Conservation (phyloP, 1,140 invertebrate species). For the Penaeus indicus region DNA sequence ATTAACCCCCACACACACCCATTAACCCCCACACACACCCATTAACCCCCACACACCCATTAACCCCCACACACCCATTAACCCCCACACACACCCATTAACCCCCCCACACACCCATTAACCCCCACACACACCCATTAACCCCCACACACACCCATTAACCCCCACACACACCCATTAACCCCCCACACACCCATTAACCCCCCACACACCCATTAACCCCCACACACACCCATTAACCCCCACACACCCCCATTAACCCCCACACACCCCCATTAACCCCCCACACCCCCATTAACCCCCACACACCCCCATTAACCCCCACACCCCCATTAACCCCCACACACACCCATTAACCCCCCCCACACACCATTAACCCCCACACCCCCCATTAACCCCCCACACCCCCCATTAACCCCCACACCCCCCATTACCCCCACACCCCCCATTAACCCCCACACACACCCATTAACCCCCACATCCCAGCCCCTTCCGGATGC, state of each 20-base stretch:
- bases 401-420: too few relatives aligned
- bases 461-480: not conserved
- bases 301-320: not conserved
- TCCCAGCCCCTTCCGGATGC: conserved; percentile 82
- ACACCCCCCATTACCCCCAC: not conserved
- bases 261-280: not conserved
- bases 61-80: too few relatives aligned
- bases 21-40: not conserved
- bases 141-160: too few relatives aligned
- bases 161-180: not conserved
- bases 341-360: not conserved
- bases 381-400: not conserved
- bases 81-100: not conserved
- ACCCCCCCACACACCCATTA: too few relatives aligned
- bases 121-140: not conserved
- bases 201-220: not conserved
- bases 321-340: too few relatives aligned
- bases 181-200: too few relatives aligned
- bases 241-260: too few relatives aligned
- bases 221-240: too few relatives aligned
- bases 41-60: not conserved
- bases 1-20: not conserved
- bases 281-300: too few relatives aligned
- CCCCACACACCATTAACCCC: not conserved
- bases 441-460: not conserved